These are phyloP conservation scores for Strigamia maritima DNA, from an alignment of 2,888 invertebrate species.

Conservation along the genomic window DNA sequence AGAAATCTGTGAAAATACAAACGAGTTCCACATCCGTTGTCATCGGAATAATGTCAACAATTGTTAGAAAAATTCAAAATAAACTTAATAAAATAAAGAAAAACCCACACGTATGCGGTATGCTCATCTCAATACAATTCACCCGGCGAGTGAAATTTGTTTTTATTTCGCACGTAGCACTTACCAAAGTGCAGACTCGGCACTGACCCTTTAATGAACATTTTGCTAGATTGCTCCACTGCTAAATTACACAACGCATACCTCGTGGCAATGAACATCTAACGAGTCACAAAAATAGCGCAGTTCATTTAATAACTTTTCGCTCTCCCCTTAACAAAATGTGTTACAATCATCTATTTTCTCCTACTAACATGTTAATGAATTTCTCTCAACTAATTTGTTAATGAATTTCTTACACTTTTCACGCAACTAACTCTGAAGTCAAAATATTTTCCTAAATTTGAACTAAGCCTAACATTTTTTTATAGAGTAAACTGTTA, in stretches of 20 bases:
- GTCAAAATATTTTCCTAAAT: too few species aligned
- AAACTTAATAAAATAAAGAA: background rate
- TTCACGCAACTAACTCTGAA: too few species aligned
- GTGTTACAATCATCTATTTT: background rate
- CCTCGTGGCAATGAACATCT: constrained; percentile 13
- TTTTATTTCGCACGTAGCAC: constrained; percentile 11
- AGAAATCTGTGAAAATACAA: background rate
- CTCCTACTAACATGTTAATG: background rate
- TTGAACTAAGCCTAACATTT: too few species aligned
- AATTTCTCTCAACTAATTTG: background rate
- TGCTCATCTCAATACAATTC: background rate
- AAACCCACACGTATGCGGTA: background rate
- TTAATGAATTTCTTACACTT: too few species aligned
- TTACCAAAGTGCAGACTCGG: background rate
- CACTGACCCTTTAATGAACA: constrained; percentile 30
- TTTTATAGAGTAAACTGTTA: too few species aligned
- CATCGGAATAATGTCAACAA: background rate
- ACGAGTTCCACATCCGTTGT: background rate
- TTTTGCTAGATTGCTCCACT: constrained; percentile 21
- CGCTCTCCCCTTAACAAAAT: constrained; percentile 13
- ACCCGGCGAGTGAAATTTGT: background rate
- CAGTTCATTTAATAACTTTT: constrained; percentile 7
- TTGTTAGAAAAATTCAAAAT: background rate
- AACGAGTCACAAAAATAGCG: constrained; percentile 21
- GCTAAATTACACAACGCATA: constrained; percentile 6